Evolutionary conservation across 2,888 invertebrate species (phyloP).

Genomic region (Hedychridium roseum): DNA sequence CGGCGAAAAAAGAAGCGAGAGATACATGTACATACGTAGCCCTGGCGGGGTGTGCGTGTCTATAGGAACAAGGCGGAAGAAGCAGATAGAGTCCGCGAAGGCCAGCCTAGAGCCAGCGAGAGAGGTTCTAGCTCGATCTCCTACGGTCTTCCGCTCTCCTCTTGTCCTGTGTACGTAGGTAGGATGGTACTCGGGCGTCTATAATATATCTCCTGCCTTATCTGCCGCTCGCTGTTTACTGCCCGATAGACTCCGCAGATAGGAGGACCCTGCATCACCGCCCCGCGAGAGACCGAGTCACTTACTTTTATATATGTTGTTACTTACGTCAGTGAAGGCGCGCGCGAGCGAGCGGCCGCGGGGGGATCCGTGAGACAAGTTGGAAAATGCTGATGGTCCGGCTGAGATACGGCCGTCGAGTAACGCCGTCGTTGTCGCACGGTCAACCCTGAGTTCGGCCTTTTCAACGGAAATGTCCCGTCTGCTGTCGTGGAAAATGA

Average conservation of each 20-base stretch:
- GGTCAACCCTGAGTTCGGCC: slow-evolving; percentile 11
- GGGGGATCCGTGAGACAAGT: slow-evolving; percentile 55
- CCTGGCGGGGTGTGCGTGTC: too few relatives aligned
- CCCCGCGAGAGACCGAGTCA: slow-evolving; percentile 51
- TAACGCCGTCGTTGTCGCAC: slow-evolving; percentile 24
- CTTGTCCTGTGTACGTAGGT: slow-evolving; percentile 35
- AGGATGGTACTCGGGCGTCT: slow-evolving; percentile 52
- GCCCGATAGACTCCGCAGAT: slow-evolving; percentile 63
- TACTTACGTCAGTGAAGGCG: slow-evolving; percentile 51
- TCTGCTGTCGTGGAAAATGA: neutral
- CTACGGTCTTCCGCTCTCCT: slow-evolving; percentile 28
- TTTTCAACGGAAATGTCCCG: neutral
- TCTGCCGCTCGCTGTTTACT: slow-evolving; percentile 63
- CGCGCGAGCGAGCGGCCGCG: slow-evolving; percentile 28
- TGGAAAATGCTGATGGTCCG: slow-evolving; percentile 55
- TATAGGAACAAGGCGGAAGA: slow-evolving; percentile 33
- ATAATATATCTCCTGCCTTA: slow-evolving; percentile 62
- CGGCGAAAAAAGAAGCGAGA: slow-evolving; percentile 20
- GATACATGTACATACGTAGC: too few relatives aligned
- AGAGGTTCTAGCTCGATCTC: slow-evolving; percentile 11
- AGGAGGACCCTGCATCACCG: slow-evolving; percentile 54
- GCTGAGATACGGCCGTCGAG: slow-evolving; percentile 45
- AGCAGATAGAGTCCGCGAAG: slow-evolving; percentile 32
- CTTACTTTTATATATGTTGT: slow-evolving; percentile 60
- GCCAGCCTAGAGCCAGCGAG: slow-evolving; percentile 8